phyloP scores from a whole-genome alignment of 2,113 vertebrate species.

The Tinamus guttatus region DNA sequence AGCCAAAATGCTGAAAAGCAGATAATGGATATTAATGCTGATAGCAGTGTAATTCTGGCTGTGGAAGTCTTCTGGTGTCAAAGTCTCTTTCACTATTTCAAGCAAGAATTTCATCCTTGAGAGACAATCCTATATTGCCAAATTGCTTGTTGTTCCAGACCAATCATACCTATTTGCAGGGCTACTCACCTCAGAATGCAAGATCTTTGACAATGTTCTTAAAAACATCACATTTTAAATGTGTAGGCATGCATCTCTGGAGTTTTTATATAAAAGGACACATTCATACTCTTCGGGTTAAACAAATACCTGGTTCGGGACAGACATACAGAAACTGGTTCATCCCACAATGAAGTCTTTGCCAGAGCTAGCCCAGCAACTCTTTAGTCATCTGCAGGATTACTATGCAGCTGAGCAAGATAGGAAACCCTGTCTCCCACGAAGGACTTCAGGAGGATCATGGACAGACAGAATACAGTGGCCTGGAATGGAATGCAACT shows the following conservation, averaged over 20 bases:
- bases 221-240: not conserved
- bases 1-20: not conserved
- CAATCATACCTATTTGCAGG: not conserved
- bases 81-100: not conserved
- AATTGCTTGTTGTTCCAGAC: slow-evolving; percentile 56
- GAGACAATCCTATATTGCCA: not conserved
- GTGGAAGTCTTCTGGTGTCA: not conserved
- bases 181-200: not conserved
- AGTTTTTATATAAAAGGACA: not conserved
- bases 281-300: rapidly evolving
- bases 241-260: not conserved
- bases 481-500: not conserved
- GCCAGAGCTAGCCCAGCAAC: not conserved
- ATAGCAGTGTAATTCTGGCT: not conserved
- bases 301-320: not conserved
- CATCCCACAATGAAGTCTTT: rapidly evolving
- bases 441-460: not conserved
- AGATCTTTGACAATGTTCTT: not conserved
- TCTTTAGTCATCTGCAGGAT: not conserved
- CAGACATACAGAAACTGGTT: not conserved
- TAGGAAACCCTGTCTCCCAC: not conserved
- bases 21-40: not conserved
- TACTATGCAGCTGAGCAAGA: not conserved
- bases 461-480: not conserved
- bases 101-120: slow-evolving; percentile 44